Conservation (phyloP, 2,797 vertebrate genomes). For the Argyrosomus regius region DNA sequence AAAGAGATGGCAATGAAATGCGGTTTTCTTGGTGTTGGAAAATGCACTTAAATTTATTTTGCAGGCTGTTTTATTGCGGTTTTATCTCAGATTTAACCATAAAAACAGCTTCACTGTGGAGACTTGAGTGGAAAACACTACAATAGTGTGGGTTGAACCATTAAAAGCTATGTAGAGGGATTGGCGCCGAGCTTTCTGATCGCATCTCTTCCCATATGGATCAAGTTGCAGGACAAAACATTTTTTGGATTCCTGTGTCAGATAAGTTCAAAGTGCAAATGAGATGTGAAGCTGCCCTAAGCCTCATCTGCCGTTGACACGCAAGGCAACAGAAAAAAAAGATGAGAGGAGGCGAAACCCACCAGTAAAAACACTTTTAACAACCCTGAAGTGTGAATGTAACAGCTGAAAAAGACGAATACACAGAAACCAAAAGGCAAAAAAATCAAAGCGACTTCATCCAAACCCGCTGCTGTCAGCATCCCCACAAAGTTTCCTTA, state of each 20-base stretch:
- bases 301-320: conserved; percentile 65
- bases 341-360: not conserved
- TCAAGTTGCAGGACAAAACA: conserved; percentile 91
- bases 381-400: not conserved
- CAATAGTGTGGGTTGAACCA: conserved; percentile 1
- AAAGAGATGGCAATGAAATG: not conserved
- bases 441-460: not conserved
- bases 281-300: conserved; percentile 87
- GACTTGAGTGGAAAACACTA: not conserved
- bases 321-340: conserved; percentile 21
- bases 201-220: conserved; percentile 90
- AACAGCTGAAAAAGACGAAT: not conserved
- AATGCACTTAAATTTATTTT: not conserved
- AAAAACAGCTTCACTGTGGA: not conserved
- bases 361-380: not conserved
- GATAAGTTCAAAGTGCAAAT: conserved; percentile 91
- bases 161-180: conserved; percentile 81
- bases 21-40: not conserved
- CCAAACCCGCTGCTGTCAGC: conserved; percentile 38
- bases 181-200: conserved; percentile 88
- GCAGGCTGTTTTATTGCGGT: not conserved
- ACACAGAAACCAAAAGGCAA: not conserved
- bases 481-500: conserved; percentile 58
- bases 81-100: not conserved
- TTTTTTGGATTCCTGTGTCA: conserved; percentile 95